Evolutionary conservation across 2,888 invertebrate genomes (phyloP), one percentile per base, ranked within the genome.

Genomic region (Callosobruchus maculatus): DNA sequence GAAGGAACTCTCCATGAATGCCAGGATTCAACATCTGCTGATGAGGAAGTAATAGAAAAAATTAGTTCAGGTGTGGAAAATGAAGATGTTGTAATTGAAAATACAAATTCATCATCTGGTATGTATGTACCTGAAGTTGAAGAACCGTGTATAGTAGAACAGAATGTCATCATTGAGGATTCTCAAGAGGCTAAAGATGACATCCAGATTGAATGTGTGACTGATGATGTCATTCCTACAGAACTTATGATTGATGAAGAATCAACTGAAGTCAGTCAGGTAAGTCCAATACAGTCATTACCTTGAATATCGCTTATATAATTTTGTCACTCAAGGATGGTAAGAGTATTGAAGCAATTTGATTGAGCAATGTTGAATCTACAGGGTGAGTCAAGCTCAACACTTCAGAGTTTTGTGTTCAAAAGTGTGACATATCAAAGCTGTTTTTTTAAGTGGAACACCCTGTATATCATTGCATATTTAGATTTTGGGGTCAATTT

Each of bases 201-300:
- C 71, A 71, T 82, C 68, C 75, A 80, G 67, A 78, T 82, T 0
- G 84, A 83, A 74, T 84, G 82, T 78, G 77, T 83, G 72, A 78
- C 81, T 4, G 84, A 80, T 21, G 68, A 68, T 72, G 73, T 79
- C 74, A 73, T 78, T 67, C 70, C 75, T 20, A 72, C 69, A 68
- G 68, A 70, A 66, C 68, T 49, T 67, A 68, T 71, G 20, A 67
- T 66, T 22, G 68, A 73, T 72, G 74, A 78, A 70, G 70, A 71
- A 13, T 68, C 26, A 26, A 31, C 31, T 66, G 67, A 71, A 67
- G 21, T 69, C 31, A 67, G 70, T 73, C 49, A 49, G 49, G 49
- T 18, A 49, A n/a, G 20, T 21, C 2, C 26, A 26, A 7, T 26
- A 26, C 7, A 26, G 7, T 4, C 2, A 26, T 4, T 26, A 26